Percentiles rank a stretch among this genome's conserved stretches.
Conservation (phyloP, 2,113 vertebrate species). For the Steatornis caripensis region DNA sequence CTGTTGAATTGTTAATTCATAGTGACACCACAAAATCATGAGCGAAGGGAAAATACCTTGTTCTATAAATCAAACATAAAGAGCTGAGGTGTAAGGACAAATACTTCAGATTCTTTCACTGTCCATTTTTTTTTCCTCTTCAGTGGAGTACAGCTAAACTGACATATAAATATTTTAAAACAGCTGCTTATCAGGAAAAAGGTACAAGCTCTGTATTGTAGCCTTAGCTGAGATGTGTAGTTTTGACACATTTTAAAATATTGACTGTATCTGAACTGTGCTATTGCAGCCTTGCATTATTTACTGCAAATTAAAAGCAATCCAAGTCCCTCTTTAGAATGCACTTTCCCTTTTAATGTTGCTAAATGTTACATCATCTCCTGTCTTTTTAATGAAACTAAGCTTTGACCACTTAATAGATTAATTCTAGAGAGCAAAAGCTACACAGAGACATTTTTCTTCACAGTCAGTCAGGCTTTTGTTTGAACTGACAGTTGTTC, state of each 20-base stretch:
- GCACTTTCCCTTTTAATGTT: background rate
- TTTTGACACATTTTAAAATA: background rate
- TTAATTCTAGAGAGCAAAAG: constrained; percentile 39
- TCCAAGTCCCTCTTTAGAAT: background rate
- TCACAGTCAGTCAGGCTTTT: constrained; percentile 1
- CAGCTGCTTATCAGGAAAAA: background rate
- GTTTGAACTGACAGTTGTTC: constrained; percentile 33
- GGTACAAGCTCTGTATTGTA: background rate
- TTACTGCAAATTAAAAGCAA: constrained; percentile 26
- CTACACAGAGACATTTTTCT: constrained; percentile 2
- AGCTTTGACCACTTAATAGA: constrained; percentile 48
- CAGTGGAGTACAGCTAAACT: background rate
- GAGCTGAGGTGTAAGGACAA: background rate
- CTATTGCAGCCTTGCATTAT: background rate
- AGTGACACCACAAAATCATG: background rate
- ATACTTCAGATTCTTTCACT: background rate
- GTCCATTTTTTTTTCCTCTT: background rate
- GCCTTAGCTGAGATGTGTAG: background rate
- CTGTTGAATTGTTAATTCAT: background rate
- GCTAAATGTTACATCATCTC: constrained; percentile 13
- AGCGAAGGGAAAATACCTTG: background rate
- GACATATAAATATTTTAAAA: constrained; percentile 6
- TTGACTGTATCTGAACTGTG: background rate
- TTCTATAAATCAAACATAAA: background rate
- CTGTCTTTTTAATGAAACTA: background rate